phyloP scores from a whole-genome alignment of 35 echinoderm and acorn worm species.

The Holothuria glaberrima region DNA sequence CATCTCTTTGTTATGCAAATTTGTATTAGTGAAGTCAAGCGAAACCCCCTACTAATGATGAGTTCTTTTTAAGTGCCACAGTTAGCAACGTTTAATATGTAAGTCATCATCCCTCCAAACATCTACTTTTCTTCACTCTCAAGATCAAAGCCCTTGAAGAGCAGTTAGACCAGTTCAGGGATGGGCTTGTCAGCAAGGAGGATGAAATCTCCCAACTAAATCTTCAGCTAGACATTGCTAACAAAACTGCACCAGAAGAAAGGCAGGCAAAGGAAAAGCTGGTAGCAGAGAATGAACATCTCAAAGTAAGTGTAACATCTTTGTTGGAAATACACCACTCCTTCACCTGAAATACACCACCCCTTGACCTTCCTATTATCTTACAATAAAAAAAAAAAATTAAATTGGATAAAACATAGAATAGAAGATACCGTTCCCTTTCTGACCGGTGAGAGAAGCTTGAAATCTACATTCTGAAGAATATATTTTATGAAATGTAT shows the following conservation, averaged over 20 bases:
- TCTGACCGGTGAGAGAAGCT: no score
- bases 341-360: no score
- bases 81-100: background rate
- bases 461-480: no score
- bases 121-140: no score
- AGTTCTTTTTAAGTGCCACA: background rate
- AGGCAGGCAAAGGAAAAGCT: conserved; percentile 25
- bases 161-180: conserved; percentile 94
- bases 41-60: no score
- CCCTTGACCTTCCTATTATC: no score
- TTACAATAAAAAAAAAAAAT: no score
- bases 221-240: conserved; percentile 77
- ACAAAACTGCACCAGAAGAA: conserved; percentile 54
- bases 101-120: background rate
- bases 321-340: no score
- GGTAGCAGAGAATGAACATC: conserved; percentile 56
- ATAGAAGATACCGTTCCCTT: no score
- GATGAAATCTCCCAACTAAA: conserved; percentile 89
- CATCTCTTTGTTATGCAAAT: background rate
- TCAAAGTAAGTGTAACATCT: conserved; percentile 62
- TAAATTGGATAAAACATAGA: no score
- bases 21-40: background rate
- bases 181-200: conserved; percentile 84
- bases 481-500: no score
- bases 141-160: conserved; percentile 93